These are phyloP conservation scores for Lepidurus couesii DNA, from an alignment of 1,140 invertebrate genomes.

Conservation along the genomic window DNA sequence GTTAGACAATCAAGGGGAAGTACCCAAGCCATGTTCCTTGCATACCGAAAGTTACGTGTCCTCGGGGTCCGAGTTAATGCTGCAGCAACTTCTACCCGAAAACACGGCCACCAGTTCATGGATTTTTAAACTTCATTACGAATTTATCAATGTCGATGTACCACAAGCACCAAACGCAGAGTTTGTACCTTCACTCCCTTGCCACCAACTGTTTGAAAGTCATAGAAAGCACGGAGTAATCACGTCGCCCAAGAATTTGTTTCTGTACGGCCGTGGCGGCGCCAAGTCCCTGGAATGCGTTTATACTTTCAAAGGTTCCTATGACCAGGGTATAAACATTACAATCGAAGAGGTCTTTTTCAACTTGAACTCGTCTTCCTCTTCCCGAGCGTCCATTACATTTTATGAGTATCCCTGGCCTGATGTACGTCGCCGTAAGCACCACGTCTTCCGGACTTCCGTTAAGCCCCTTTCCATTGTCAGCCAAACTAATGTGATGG, in stretches of 20 bases:
- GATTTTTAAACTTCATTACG: conserved; percentile 27
- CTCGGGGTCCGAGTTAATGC: neutral
- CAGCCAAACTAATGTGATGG: conserved; percentile 17
- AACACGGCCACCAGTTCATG: conserved; percentile 23
- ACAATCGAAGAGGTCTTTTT: conserved; percentile 2
- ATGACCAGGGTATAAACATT: conserved; percentile 33
- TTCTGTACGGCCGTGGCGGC: conserved; percentile 41
- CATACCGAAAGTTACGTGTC: conserved; percentile 27
- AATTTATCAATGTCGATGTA: conserved; percentile 23
- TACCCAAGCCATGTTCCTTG: neutral
- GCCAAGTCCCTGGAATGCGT: conserved; percentile 37
- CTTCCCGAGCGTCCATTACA: conserved; percentile 35
- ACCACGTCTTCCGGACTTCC: neutral
- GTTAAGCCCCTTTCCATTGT: conserved; percentile 5
- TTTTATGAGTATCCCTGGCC: conserved; percentile 37
- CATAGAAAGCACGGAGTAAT: conserved; percentile 34
- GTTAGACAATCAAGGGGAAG: neutral
- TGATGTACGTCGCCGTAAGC: conserved; percentile 34
- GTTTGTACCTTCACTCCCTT: conserved; percentile 3
- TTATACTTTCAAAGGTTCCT: conserved; percentile 38
- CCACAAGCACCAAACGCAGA: conserved; percentile 13
- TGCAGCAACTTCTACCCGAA: neutral
- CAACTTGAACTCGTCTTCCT: conserved; percentile 31
- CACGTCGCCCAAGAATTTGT: conserved; percentile 40
- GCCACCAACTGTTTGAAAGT: conserved; percentile 29